These are phyloP conservation scores for Pseudococcus longispinus DNA, from an alignment of 2,888 invertebrate genomes.

Conservation along the genomic window DNA sequence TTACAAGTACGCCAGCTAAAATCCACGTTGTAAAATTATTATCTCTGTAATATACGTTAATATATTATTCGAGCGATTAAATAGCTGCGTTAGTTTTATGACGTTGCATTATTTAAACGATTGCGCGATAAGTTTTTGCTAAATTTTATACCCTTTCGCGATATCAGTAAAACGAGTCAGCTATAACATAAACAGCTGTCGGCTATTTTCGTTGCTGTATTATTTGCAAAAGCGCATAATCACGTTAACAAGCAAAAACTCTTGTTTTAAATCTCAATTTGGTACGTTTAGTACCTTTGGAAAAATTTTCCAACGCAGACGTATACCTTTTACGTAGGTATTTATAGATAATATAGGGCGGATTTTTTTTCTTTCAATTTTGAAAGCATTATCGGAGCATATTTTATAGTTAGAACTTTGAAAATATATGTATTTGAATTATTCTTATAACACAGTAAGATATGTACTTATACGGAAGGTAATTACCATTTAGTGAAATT, in stretches of 20 bases:
- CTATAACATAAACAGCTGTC: conserved; percentile 21
- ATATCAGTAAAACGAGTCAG: not conserved
- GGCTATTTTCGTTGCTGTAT: conserved; percentile 6
- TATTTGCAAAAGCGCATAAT: conserved; percentile 4
- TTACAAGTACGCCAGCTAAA: not conserved
- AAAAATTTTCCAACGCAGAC: not conserved
- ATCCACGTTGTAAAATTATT: not conserved
- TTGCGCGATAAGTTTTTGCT: conserved; percentile 21
- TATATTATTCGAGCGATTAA: not conserved
- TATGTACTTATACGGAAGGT: not conserved
- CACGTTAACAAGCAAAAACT: conserved; percentile 27
- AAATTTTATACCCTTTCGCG: conserved; percentile 7
- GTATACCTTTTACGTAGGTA: not conserved
- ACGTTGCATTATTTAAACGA: conserved; percentile 17
- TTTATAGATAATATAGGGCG: not conserved
- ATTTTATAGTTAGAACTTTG: not conserved
- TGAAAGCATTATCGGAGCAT: not conserved
- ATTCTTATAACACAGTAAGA: not conserved
- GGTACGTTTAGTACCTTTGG: not conserved
- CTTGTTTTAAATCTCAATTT: not conserved
- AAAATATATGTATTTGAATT: not conserved
- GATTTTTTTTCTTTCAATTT: not conserved
- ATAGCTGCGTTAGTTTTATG: not conserved
- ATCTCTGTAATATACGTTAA: not conserved
- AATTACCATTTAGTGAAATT: not conserved